phyloP scores from a whole-genome alignment of 1,140 invertebrate species.

The Parasteatoda tepidariorum region DNA sequence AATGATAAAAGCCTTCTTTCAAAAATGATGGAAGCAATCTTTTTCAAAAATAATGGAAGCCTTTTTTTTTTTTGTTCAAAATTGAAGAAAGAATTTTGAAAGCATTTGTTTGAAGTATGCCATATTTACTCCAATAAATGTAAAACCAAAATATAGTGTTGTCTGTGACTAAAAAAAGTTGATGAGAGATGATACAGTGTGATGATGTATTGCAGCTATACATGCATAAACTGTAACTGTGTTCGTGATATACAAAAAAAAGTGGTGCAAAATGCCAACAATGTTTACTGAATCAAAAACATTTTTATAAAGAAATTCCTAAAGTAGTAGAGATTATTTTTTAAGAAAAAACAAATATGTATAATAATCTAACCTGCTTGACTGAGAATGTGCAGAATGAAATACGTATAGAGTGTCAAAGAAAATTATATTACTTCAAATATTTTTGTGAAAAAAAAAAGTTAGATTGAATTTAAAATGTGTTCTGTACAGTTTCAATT shows the following conservation, averaged over 20 bases:
- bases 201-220: constrained; percentile 21
- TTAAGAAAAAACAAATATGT: neutral
- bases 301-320: constrained; percentile 8
- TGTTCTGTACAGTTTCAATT: constrained; percentile 14
- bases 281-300: constrained; percentile 34
- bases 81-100: no score
- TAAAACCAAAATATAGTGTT: no score
- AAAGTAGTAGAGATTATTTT: constrained; percentile 14
- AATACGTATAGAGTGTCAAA: neutral
- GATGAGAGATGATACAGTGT: no score
- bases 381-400: constrained; percentile 10
- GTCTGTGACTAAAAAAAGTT: no score
- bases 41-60: no score
- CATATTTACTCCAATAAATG: no score
- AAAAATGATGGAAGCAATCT: no score
- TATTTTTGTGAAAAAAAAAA: constrained; percentile 34
- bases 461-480: neutral
- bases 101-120: no score
- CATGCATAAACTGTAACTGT: neutral
- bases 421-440: neutral
- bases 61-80: no score
- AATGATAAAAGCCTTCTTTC: no score
- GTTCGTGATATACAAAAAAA: neutral
- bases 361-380: neutral
- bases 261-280: constrained; percentile 45